Evolutionary conservation across 23 tunicate species (phyloP), one percentile per base, ranked within the genome.

Genomic region (Trididemnum nubilum): DNA sequence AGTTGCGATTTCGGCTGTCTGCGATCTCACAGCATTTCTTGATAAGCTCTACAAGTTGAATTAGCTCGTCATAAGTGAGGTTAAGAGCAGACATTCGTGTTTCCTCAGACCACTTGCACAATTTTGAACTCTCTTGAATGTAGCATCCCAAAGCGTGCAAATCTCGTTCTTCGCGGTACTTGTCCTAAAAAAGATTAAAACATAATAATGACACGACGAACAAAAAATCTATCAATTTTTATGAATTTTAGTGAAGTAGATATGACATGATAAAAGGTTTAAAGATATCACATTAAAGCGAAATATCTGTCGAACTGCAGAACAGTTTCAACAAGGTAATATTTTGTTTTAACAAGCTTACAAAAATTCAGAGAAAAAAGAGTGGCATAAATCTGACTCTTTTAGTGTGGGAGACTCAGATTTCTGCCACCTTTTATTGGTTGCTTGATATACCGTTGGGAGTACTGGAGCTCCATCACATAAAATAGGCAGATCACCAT

Each of bases 131-230:
- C 22, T 64, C 49, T 34, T 78, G 37, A 44, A 92, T 58, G 85
- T 85, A 92, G 21, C 65, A 51, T 25, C 59, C 77, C 0, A 86
- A 86, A 12, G 97, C 97, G 50, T 87, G 92, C 19, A 87, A 28
- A 79, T 92, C 97, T 1, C 97, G 76, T 9, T 80, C 79, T 63
- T 92, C 88, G 38, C 91, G 52, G 82, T 92, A 92, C 24, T 82
- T 92, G 36, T 92, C 97, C 91, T 87, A 36, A 54, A 83, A 54
- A 82, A 65, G 30, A n/a, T n/a, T 18, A 49, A 49, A 49, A 49
- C 57, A 12, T 9, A 49, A 9, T 18, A 49, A 18, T 49, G 12
- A 31, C 57, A 49, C 12, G 12, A 9, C n/a, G n/a, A 71, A 31
- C 57, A 49, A 12, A n/a, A n/a, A n/a, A n/a, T n/a, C n/a, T n/a